Evolutionary conservation across 2,113 vertebrate species (phyloP).

Genomic region (Myiozetetes cayanensis): DNA sequence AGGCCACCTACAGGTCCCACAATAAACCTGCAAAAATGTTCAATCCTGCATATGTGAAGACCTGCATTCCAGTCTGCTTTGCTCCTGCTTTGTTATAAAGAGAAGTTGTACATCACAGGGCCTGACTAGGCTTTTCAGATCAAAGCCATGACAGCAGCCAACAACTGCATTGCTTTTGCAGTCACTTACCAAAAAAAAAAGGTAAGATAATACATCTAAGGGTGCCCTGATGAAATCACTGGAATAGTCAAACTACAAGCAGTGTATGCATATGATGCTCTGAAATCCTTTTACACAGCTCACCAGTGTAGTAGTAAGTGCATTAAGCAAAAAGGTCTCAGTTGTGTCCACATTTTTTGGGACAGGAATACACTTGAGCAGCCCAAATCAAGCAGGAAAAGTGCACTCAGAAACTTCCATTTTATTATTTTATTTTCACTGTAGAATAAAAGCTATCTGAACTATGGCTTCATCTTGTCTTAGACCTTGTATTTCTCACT

Average conservation of each 20-base stretch:
- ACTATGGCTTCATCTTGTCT: not conserved
- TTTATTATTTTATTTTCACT: not conserved
- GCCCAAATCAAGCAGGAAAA: not conserved
- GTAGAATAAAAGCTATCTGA: not conserved
- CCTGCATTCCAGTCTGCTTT: not conserved
- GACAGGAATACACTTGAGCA: not conserved
- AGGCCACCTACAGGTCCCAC: slow-evolving; percentile 34
- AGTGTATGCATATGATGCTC: not conserved
- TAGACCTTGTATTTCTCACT: not conserved
- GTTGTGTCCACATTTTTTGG: not conserved
- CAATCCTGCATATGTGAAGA: not conserved
- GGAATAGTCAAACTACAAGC: not conserved
- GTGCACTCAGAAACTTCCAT: not conserved
- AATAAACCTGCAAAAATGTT: slow-evolving; percentile 29
- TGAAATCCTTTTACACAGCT: not conserved
- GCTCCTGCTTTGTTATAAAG: not conserved
- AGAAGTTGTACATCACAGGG: not conserved
- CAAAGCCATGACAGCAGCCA: not conserved
- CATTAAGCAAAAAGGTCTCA: not conserved
- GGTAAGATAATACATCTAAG: not conserved
- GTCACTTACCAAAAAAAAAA: not conserved
- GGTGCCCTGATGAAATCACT: not conserved
- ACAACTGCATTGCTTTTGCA: not conserved
- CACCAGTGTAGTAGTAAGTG: not conserved
- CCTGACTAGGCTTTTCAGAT: not conserved